Evolutionary conservation across 2,888 invertebrate species (phyloP).

Genomic region (Perizoma affinitatum): DNA sequence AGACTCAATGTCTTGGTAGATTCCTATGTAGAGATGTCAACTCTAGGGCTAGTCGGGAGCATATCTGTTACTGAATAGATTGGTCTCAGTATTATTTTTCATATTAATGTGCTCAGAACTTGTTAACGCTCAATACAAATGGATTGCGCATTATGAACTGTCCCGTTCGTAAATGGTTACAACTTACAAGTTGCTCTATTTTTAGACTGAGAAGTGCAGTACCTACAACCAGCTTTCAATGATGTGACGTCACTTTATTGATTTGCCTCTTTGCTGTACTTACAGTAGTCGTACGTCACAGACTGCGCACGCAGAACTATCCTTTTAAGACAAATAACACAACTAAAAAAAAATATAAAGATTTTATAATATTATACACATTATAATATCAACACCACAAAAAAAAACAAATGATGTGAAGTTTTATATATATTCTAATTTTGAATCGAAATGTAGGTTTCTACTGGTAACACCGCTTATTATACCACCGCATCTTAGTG

Average conservation of each 20-base stretch:
- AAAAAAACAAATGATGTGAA: background rate
- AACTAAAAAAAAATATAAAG: background rate
- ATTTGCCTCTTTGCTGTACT: constrained; percentile 57
- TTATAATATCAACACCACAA: background rate
- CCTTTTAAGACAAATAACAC: constrained; percentile 1
- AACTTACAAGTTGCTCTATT: constrained; percentile 25
- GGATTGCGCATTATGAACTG: no score
- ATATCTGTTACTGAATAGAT: no score
- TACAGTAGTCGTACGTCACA: constrained; percentile 53
- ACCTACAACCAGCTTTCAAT: constrained; percentile 59
- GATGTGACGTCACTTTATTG: constrained; percentile 78
- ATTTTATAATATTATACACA: background rate
- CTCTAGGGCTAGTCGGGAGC: no score
- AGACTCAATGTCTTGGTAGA: no score
- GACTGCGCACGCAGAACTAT: constrained; percentile 52
- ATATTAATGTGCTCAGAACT: no score
- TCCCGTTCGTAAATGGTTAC: no score
- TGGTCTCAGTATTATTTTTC: no score
- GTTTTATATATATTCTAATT: constrained; percentile 7
- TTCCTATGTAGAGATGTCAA: no score
- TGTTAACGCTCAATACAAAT: no score
- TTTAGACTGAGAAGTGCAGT: constrained; percentile 49
- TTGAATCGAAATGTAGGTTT: background rate
- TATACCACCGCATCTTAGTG: constrained; percentile 61
- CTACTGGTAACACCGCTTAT: constrained; percentile 48